Evolutionary conservation across 2,797 vertebrate species (phyloP).

Genomic region (Xenops minutus): DNA sequence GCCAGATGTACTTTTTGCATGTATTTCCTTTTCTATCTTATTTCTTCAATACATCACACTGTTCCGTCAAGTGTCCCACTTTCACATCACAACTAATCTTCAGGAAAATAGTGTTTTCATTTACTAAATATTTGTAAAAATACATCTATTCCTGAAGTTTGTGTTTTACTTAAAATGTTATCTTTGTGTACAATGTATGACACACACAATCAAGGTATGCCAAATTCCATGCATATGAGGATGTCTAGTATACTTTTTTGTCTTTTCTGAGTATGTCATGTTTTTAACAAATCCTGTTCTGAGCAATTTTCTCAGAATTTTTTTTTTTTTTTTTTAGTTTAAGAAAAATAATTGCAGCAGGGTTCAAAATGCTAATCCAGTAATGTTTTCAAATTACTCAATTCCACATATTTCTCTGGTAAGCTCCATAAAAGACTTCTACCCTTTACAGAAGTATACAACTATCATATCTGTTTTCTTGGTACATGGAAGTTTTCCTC

Average conservation of each 20-base stretch:
- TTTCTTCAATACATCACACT: background rate
- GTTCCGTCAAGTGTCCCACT: background rate
- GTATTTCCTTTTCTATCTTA: background rate
- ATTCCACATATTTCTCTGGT: background rate
- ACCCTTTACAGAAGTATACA: background rate
- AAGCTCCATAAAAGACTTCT: background rate
- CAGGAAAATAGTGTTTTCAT: background rate
- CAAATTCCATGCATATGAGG: background rate
- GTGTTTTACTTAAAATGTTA: background rate
- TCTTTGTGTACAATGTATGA: background rate
- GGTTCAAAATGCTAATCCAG: background rate
- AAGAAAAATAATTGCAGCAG: background rate
- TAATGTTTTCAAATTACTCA: background rate
- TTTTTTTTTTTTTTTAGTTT: background rate
- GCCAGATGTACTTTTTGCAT: background rate
- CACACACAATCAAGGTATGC: background rate
- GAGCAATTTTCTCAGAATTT: background rate
- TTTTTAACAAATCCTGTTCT: background rate
- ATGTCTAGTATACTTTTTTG: background rate
- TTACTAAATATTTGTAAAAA: background rate
- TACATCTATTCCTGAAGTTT: background rate
- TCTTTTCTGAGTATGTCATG: background rate
- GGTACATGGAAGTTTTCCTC: background rate
- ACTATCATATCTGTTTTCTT: background rate
- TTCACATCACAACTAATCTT: background rate